These are phyloP conservation scores for Peromyscus leucopus DNA, from an alignment of 2,113 vertebrate species.

Conservation along the genomic window DNA sequence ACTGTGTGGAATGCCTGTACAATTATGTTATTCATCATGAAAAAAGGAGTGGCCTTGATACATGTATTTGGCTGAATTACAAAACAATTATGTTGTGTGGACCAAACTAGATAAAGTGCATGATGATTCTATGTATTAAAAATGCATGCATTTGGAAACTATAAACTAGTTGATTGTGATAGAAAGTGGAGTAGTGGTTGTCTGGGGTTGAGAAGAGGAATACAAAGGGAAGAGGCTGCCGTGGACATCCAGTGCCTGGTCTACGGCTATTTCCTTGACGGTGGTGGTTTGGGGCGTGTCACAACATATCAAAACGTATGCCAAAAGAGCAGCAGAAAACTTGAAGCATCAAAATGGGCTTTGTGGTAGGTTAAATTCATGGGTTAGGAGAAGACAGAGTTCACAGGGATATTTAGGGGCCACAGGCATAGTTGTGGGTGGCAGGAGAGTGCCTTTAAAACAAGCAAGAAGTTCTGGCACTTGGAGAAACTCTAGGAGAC, in stretches of 20 bases:
- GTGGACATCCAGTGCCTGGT: fast-evolving
- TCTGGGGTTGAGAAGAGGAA: background rate
- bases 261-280: background rate
- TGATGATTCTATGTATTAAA: background rate
- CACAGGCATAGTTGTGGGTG: fast-evolving
- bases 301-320: background rate
- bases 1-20: too few relatives aligned
- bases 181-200: background rate
- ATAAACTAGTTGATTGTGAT: background rate
- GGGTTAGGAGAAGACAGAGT: fast-evolving
- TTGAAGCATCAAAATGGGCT: background rate
- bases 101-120: background rate
- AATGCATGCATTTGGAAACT: background rate
- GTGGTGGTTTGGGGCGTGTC: background rate
- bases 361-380: background rate
- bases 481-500: background rate
- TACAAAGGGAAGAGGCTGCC: background rate
- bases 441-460: background rate
- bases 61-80: background rate
- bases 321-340: background rate
- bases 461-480: too few relatives aligned
- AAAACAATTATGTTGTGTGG: background rate
- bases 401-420: too few relatives aligned
- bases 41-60: background rate
- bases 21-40: background rate